Evolutionary conservation across 1,140 invertebrate genomes (phyloP), one percentile per base, ranked within the genome.

Genomic region (Goniozus legneri): DNA sequence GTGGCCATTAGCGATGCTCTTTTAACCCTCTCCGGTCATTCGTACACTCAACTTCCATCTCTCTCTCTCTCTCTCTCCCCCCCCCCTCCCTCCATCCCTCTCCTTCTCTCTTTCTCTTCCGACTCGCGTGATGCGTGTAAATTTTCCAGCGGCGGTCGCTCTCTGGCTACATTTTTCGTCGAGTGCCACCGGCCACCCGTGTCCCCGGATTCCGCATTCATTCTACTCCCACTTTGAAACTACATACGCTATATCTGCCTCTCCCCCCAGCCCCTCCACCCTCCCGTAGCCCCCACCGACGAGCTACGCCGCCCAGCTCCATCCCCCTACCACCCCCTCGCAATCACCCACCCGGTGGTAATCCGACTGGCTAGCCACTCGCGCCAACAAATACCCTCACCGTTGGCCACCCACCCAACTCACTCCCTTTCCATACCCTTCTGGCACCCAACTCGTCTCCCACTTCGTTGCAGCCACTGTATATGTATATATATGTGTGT

Each of bases 1-100:
- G 73, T 60, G 50, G 70, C 65, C 72, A 75, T 76, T 76, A 76
- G 72, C 69, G 62, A 76, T 76, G 72, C 73, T 75, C 72, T 76
- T 76, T 76, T 74, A 76, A 74, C 70, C 67, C 64, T 65, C 60
- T 62, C 60, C 58, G n/a, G n/a, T n/a, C n/a, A n/a, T n/a, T n/a
- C n/a, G n/a, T n/a, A n/a, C n/a, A 73, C 73, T 74, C 67, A 71
- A 62, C 53, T 60, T 60, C 61, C n/a, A n/a, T n/a, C n/a, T n/a
- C n/a, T n/a, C n/a, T n/a, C n/a, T n/a, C n/a, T n/a, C n/a, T n/a
- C n/a, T n/a, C n/a, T n/a, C n/a, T n/a, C n/a, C n/a, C n/a, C n/a
- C n/a, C n/a, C n/a, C n/a, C n/a, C n/a, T n/a, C n/a, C n/a, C n/a
- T n/a, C n/a, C n/a, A n/a, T n/a, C n/a, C n/a, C n/a, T n/a, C n/a